Conservation (phyloP, 2,888 invertebrate genomes). For the Torymus auratus region DNA sequence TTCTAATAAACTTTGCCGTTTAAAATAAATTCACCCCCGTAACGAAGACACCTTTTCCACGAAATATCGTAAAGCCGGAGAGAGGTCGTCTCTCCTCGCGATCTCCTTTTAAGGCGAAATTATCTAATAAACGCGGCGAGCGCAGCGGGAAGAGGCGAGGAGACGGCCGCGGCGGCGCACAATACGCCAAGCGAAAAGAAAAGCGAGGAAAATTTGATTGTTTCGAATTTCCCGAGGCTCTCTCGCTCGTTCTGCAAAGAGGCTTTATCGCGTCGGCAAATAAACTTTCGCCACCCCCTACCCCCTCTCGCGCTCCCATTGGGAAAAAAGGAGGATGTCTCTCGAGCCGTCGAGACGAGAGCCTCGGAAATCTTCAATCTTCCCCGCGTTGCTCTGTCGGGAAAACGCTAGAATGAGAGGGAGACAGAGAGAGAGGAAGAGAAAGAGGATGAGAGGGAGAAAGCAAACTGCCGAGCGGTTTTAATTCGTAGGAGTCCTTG, state of each 20-base stretch:
- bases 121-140: no score
- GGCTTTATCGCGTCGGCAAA: slow-evolving; percentile 38
- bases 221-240: slow-evolving; percentile 20
- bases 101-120: no score
- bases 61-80: no score
- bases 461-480: no score
- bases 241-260: not conserved
- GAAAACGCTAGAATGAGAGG: not conserved
- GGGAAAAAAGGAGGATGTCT: no score
- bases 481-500: slow-evolving; percentile 54
- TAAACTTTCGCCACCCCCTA: slow-evolving; percentile 16
- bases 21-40: no score
- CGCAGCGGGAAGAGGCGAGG: not conserved
- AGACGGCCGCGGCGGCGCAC: not conserved
- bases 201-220: slow-evolving; percentile 39
- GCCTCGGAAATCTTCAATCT: slow-evolving; percentile 20
- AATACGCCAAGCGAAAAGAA: not conserved
- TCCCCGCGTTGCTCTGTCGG: not conserved
- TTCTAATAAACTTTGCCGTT: no score
- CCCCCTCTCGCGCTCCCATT: no score
- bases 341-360: no score
- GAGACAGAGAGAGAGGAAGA: not conserved
- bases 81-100: no score
- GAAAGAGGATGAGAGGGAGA: no score
- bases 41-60: no score